Base-by-base conservation (phyloP, 2,888 invertebrate genomes). In the Eudasyphora cyanicolor region DNA sequence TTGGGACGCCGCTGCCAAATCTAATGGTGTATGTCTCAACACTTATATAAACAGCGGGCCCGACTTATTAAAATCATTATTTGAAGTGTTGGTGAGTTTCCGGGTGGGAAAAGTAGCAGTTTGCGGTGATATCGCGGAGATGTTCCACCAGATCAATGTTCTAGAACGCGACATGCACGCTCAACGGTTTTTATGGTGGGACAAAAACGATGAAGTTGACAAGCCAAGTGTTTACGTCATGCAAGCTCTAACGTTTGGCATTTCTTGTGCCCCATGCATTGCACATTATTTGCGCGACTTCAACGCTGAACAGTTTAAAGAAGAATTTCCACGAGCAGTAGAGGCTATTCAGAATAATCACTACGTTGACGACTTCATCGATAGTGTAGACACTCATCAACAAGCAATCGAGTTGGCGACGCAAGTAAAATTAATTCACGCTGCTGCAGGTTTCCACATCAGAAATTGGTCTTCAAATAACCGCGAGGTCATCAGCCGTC, bases 11-110 rank as follows among this genome's bases (percentile, higher is more conserved):
- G 38, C 51, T 51, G 51, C 51, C 67, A n/a, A n/a, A n/a, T n/a
- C n/a, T n/a, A n/a, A n/a, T n/a, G n/a, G n/a, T n/a, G n/a, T n/a
- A n/a, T n/a, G n/a, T n/a, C n/a, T n/a, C n/a, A n/a, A n/a, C n/a
- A n/a, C n/a, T n/a, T n/a, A n/a, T n/a, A n/a, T n/a, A n/a, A n/a
- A n/a, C n/a, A 75, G 49, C 19, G 75, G 49, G 5, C 74, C 69
- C 7, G 90, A 91, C 62, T 49, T 85, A 12, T 69, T 86, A 1
- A 79, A 86, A 19, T 70, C 83, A 6, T 60, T 85, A 32, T 45
- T 76, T 10, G 57, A 57, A 4, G 45, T 79, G 1, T 10, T 78
- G 24, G 21, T 85, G 17, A 45, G 69, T 8, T 86, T 86, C 57
- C 81, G 85, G 24, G 73, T 71, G 1, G 82, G 85, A 2, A 70